A percentile compares a stretch with the other conserved stretches of the same genome.
Evolutionary conservation across 2,888 invertebrate genomes (phyloP).

Genomic region (Platerodrilus igneus): DNA sequence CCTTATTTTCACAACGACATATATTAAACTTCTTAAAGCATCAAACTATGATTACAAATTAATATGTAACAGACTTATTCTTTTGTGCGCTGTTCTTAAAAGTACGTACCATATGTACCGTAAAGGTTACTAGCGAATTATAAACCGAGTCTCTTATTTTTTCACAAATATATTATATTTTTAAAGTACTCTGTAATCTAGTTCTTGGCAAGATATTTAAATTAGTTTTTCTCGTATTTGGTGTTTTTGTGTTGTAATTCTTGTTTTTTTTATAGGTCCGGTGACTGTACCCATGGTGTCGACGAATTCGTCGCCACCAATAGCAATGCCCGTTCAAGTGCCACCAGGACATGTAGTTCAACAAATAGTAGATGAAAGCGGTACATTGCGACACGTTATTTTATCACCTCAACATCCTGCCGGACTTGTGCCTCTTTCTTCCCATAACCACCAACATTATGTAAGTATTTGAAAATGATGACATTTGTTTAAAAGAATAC

Average conservation of each 20-base stretch:
- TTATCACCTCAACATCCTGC: constrained; percentile 68
- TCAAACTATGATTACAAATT: too few relatives aligned
- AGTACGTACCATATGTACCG: too few relatives aligned
- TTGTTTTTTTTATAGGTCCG: constrained; percentile 58
- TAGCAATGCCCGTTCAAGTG: constrained; percentile 86
- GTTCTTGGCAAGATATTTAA: too few relatives aligned
- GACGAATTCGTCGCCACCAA: constrained; percentile 69
- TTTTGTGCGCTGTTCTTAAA: too few relatives aligned
- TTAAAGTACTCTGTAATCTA: too few relatives aligned
- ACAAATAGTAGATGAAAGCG: constrained; percentile 88
- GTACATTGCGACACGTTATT: constrained; percentile 83
- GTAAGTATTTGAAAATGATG: constrained; percentile 51
- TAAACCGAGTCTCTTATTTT: too few relatives aligned
- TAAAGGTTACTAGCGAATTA: too few relatives aligned
- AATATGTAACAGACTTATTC: too few relatives aligned
- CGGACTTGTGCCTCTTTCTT: constrained; percentile 53
- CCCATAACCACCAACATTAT: constrained; percentile 58
- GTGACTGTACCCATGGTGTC: constrained; percentile 84
- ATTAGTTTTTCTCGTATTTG: too few relatives aligned
- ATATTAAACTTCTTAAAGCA: too few relatives aligned
- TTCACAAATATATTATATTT: too few relatives aligned
- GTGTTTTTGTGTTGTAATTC: constrained; percentile 12
- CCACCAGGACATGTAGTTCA: constrained; percentile 88
- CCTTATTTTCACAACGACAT: too few relatives aligned
- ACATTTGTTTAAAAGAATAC: not conserved